Evolutionary conservation across 30 jellyfish, hydroid and myxozoan species (phyloP), one percentile per base, ranked within the genome.

Genomic region (Rhopilema esculentum): DNA sequence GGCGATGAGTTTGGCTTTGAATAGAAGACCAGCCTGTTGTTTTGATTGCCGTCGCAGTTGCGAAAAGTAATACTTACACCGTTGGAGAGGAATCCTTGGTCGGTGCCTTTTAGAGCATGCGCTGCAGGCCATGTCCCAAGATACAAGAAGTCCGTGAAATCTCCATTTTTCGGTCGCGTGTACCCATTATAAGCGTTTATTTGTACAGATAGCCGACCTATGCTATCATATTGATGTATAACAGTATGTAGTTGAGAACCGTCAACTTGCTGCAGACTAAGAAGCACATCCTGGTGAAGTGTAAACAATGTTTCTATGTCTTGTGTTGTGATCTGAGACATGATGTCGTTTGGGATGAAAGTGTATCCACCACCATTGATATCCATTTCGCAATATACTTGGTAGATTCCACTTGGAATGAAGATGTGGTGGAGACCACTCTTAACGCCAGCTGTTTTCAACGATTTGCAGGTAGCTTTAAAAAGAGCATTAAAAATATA

Each of bases 351-450:
- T 4, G 94, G 33, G 19, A 85, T 33, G 80, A 85, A 85, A 4
- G 94, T 85, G 22, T 85, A 85, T 19, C 83, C 94, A 28, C 94
- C 94, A 22, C 89, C 89, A 33, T 85, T 85, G 53, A 52, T 62
- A 31, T 23, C 68, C 94, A 85, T 85, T 20, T 72, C 69, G 63
- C 94, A 85, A n/a, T 70, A 85, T 0, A 85, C 88, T 28, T 49
- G 48, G 30, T 69, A 66, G 12, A 0, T 30, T 1, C 94, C 89
- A 1, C 76, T 52, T 24, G 94, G 94, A 9, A 85, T 71, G 67
- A 40, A 17, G 63, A 85, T 73, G 0, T 51, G 17, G 50, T 75
- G 49, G 1, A 72, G 20, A 18, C 94, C 94, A 27, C 69, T 48
- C 23, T 31, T 6, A 21, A 25, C 82, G 19, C 74, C 73, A 61